These are phyloP conservation scores for Ammodytes dubius DNA, from an alignment of 2,113 vertebrate species.

Conservation along the genomic window DNA sequence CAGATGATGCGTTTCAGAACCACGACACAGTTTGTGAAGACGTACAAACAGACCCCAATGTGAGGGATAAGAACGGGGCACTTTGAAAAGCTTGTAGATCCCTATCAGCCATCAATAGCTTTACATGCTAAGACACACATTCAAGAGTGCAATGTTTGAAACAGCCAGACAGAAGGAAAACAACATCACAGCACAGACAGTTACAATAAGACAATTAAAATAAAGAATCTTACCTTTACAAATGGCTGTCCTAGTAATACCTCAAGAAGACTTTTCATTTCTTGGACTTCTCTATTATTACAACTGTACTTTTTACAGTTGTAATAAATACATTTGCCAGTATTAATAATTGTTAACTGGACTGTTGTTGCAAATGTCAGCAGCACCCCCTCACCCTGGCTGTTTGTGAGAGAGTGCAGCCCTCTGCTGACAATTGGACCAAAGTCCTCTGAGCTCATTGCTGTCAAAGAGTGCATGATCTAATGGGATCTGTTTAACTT, in stretches of 20 bases:
- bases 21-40: background rate
- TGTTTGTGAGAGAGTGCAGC: background rate
- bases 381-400: background rate
- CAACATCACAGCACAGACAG: background rate
- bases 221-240: background rate
- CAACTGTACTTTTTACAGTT: background rate
- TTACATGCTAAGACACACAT: background rate
- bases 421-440: background rate
- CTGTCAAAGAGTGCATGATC: background rate
- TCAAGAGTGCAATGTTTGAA: background rate
- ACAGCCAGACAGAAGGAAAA: background rate
- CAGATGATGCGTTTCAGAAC: background rate
- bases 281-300: background rate
- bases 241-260: background rate
- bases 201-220: background rate
- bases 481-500: background rate
- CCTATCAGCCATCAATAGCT: too few species aligned
- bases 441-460: conserved; percentile 9
- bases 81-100: too few species aligned
- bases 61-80: background rate
- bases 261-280: background rate
- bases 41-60: background rate
- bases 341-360: background rate
- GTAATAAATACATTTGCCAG: too few species aligned
- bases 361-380: background rate